A percentile compares a stretch with the other conserved stretches of the same genome.
These are phyloP conservation scores for Pipistrellus kuhlii DNA, from an alignment of 2,797 vertebrate genomes.

Conservation along the genomic window DNA sequence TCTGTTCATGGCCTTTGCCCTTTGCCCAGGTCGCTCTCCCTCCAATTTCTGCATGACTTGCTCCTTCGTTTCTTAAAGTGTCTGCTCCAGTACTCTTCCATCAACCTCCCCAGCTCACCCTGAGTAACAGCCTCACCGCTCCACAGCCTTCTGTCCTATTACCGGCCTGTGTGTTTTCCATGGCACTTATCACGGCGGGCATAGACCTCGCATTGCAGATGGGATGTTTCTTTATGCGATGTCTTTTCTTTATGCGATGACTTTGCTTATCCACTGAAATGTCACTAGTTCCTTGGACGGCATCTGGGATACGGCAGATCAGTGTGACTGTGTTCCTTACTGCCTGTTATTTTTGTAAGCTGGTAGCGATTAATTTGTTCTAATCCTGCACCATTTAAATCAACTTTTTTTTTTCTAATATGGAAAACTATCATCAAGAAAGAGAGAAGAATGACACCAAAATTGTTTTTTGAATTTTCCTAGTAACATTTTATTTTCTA, in stretches of 20 bases:
- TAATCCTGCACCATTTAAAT: conserved; percentile 43
- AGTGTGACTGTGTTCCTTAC: neutral
- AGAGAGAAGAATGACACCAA: neutral
- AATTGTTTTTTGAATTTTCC: conserved; percentile 16
- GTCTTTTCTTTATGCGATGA: neutral
- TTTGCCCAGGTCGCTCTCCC: neutral
- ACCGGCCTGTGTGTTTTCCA: neutral
- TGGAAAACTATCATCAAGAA: conserved; percentile 3
- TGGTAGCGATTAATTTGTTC: neutral
- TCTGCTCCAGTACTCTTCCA: neutral
- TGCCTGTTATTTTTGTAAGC: neutral
- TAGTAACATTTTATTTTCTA: conserved; percentile 60
- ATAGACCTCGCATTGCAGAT: neutral
- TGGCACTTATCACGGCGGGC: neutral
- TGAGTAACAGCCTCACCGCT: neutral
- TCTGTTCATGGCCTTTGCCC: neutral
- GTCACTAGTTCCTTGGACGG: neutral
- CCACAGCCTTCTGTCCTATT: neutral
- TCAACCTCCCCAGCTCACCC: neutral
- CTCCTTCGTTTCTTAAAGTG: neutral
- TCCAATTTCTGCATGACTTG: neutral
- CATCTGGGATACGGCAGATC: neutral
- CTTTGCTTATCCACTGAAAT: neutral
- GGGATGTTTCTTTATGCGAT: neutral
- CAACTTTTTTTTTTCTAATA: neutral